Evolutionary conservation across 2,113 vertebrate genomes (phyloP).

Genomic region (Hyaena hyaena): DNA sequence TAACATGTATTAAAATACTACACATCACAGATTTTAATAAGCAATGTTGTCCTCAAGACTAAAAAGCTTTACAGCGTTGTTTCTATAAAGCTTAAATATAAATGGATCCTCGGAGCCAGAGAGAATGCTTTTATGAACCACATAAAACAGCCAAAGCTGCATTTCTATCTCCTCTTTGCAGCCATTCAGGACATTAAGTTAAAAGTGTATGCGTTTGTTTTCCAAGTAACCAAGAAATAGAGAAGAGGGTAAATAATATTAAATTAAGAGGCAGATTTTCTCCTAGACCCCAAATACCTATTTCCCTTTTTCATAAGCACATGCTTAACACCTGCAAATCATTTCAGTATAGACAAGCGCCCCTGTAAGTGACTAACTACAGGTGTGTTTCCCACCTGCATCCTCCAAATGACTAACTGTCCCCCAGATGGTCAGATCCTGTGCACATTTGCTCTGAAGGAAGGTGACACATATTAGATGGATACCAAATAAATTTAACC

Average conservation of each 20-base stretch:
- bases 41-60: constrained; percentile 70
- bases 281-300: constrained; percentile 6
- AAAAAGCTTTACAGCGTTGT: constrained; percentile 54
- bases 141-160: not conserved
- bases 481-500: constrained; percentile 44
- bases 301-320: constrained; percentile 57
- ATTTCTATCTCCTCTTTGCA: not conserved
- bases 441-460: not conserved
- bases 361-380: constrained; percentile 47
- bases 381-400: constrained; percentile 68
- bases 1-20: constrained; percentile 76
- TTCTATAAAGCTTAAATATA: constrained; percentile 46
- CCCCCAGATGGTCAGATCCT: constrained; percentile 41
- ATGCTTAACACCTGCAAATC: constrained; percentile 71
- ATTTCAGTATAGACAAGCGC: constrained; percentile 61
- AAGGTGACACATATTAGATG: constrained; percentile 12
- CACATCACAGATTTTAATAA: constrained; percentile 77
- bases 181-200: not conserved
- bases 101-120: constrained; percentile 22
- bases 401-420: constrained; percentile 64
- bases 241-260: constrained; percentile 38
- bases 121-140: constrained; percentile 26
- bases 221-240: constrained; percentile 17
- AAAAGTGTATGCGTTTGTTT: constrained; percentile 6
- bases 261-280: constrained; percentile 55